Evolutionary conservation across 2,113 vertebrate genomes (phyloP).

Genomic region (Lamprotornis superbus): DNA sequence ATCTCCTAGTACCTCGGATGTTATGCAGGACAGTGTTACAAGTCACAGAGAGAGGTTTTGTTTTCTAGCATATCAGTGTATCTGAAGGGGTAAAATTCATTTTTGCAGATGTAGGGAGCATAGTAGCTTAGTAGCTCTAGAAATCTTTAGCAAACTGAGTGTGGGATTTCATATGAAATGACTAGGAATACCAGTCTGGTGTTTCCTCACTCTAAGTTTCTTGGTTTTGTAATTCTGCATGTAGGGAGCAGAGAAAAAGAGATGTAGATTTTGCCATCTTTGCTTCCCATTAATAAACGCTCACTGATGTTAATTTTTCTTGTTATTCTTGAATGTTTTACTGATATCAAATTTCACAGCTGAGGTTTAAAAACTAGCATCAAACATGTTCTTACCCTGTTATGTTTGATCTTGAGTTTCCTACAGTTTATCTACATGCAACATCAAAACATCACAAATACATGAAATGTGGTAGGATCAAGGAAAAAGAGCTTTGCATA

Average conservation of each 20-base stretch:
- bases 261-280: not conserved
- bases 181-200: not conserved
- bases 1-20: not conserved
- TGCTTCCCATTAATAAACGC: not conserved
- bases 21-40: rapidly evolving
- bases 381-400: not conserved
- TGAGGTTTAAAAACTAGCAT: not conserved
- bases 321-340: not conserved
- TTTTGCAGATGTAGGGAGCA: not conserved
- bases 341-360: not conserved
- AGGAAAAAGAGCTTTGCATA: not conserved
- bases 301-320: not conserved
- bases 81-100: not conserved
- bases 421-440: not conserved
- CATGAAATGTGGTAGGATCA: not conserved
- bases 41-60: not conserved
- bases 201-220: not conserved
- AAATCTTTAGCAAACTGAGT: not conserved
- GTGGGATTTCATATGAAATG: not conserved
- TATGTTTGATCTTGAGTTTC: not conserved
- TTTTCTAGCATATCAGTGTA: not conserved
- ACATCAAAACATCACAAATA: not conserved
- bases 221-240: not conserved
- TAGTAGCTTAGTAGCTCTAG: not conserved
- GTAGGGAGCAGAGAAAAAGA: not conserved